Evolutionary conservation across 2,888 invertebrate genomes (phyloP), one percentile per base, ranked within the genome.

Genomic region (Drosophila parthenogenetica): DNA sequence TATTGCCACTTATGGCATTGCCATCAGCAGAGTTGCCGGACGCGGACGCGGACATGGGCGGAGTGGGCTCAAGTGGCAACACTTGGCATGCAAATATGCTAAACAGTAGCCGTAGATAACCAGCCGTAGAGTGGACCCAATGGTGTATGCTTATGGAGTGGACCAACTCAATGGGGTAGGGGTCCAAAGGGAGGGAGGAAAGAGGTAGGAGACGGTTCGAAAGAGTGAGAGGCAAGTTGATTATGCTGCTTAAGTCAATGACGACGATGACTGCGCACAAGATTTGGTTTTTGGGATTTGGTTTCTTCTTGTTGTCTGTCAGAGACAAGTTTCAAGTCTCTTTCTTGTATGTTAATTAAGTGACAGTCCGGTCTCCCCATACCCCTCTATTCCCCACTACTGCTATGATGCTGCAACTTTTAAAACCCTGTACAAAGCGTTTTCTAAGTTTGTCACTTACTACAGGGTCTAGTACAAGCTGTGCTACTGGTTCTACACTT

Each of bases 1-100:
- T 90, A 90, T 90, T 90, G 89, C 90, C 90, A 90, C 90, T 90
- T 90, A 90, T 86, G 77, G 81, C 79, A 73, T 69, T 81, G 84
- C 81, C 83, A 76, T 39, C 63, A 57, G 42, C 42, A 49, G 40
- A 49, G 51, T 40, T 45, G 51, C 57, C 61, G 55, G 62, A 39
- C 37, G 48, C 60, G 53, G 60, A 67, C 66, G 69, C 79, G 76
- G 80, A 79, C 79, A 81, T 78, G 67, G 75, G 64, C 69, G 73
- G 69, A 66, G 69, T 65, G 63, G 68, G 66, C 78, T 84, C 71
- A 68, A 89, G 89, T 82, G 88, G 71, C 78, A 81, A 69, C 89
- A 83, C 87, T 87, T 77, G 84, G 89, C 80, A 83, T 79, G 79
- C 77, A 86, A 89, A 87, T 88, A 87, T 87, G 87, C 89, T 89